Conservation (phyloP, 2,888 invertebrate species). For the Heliconius ismenius region DNA sequence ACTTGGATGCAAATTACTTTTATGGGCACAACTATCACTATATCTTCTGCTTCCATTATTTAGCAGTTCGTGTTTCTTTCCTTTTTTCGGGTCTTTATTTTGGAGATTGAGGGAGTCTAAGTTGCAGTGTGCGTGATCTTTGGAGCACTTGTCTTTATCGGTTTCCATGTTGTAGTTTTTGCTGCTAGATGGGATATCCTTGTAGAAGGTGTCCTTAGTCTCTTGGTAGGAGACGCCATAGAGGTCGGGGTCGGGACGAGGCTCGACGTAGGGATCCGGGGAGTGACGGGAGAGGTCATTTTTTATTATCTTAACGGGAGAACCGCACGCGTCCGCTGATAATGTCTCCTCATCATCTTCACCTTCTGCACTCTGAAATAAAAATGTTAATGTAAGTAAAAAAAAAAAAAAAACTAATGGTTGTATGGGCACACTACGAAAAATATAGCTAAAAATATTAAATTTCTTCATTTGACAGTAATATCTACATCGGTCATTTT, state of each 20-base stretch:
- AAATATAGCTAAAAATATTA: too few species aligned
- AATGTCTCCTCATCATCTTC: constrained; percentile 83
- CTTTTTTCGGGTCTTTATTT: constrained; percentile 57
- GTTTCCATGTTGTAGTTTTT: constrained; percentile 69
- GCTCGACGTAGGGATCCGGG: constrained; percentile 46
- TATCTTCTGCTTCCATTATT: constrained; percentile 70
- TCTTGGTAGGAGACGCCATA: constrained; percentile 67
- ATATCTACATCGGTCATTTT: too few species aligned
- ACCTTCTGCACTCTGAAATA: constrained; percentile 73
- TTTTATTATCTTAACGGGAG: constrained; percentile 64
- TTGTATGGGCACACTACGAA: too few species aligned
- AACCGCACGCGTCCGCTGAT: constrained; percentile 76
- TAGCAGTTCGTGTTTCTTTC: constrained; percentile 58
- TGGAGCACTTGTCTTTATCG: constrained; percentile 64
- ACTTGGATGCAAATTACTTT: constrained; percentile 54
- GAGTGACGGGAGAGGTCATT: constrained; percentile 62
- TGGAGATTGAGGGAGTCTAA: constrained; percentile 61
- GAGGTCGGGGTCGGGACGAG: constrained; percentile 54
- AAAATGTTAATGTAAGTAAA: not conserved
- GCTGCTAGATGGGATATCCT: constrained; percentile 73
- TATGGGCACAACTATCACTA: constrained; percentile 71
- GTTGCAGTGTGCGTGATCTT: constrained; percentile 54
- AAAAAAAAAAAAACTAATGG: too few species aligned
- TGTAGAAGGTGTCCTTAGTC: constrained; percentile 68
- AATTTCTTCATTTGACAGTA: too few species aligned